Evolutionary conservation across 1,140 invertebrate species (phyloP), one percentile per base, ranked within the genome.

Genomic region (Drosophila pandora): DNA sequence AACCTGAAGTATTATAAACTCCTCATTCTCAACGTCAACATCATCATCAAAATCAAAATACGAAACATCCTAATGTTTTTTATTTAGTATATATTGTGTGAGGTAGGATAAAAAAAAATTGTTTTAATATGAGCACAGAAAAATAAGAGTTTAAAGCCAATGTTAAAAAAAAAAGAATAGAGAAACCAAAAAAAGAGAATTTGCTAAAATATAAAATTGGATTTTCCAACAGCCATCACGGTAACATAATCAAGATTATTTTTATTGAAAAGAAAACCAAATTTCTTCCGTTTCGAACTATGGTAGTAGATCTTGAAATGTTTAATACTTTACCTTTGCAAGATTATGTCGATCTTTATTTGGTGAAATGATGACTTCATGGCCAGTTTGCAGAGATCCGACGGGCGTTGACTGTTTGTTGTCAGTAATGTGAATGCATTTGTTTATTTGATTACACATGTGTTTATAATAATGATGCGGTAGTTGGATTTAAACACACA

Each of bases 281-380:
- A 65, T 25, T 25, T 25, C 23, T 28, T 28, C 25, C 25, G 25
- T 67, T 43, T 73, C 37, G 28, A 30, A 56, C 21, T 49, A 63
- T 25, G 67, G 52, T 56, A 65, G 41, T 43, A 45, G 12, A 12
- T 37, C 12, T 12, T 10, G 1, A 54, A 76, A 48, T 79, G 58
- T 57, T 57, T 5, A 56, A 88, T 87, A 87, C 83, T 87, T 93
- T 94, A 96, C 96, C 96, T 97, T 97, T 91, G 95, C 94, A 77
- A 95, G 92, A 87, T 95, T 94, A 93, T 96, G 95, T 91, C 96
- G 94, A 93, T 97, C 96, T 90, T 96, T 94, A 93, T 96, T 97
- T 63, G 97, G 97, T 83, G 97, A 97, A 78, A 97, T 95, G 61
- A 97, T 94, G 58, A 97, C 95, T 93, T 98, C 97, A 90, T 97